Conservation (phyloP, 2,888 invertebrate species). For the Papilio demoleus region DNA sequence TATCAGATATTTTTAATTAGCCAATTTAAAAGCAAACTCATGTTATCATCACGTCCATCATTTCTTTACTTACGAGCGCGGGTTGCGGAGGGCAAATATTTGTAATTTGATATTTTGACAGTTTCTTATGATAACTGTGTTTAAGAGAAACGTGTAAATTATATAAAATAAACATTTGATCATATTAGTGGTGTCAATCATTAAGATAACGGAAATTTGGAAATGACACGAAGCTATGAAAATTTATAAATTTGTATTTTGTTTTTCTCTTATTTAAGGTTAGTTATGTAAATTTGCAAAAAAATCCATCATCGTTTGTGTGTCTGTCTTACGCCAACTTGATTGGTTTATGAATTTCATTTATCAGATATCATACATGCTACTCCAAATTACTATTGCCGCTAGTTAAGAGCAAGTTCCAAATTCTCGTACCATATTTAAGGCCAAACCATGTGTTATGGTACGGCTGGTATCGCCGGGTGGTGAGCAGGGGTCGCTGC, state of each 20-base stretch:
- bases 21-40: background rate
- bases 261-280: background rate
- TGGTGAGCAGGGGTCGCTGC: conserved; percentile 57
- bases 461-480: conserved; percentile 71
- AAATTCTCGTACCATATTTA: conserved; percentile 66
- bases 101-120: conserved; percentile 10
- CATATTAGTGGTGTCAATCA: background rate
- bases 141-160: background rate
- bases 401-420: background rate
- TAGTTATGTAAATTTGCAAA: no score
- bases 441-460: conserved; percentile 77
- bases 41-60: background rate
- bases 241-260: background rate
- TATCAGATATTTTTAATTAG: background rate
- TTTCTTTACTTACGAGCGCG: background rate
- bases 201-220: conserved; percentile 1
- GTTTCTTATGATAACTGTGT: conserved; percentile 1
- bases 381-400: background rate
- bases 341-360: no score
- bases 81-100: conserved; percentile 9
- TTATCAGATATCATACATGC: no score
- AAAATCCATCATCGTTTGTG: no score
- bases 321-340: no score
- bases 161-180: conserved; percentile 1
- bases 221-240: background rate